Percentiles rank a stretch among this genome's conserved stretches.
phyloP scores from a whole-genome alignment of 1,140 invertebrate species.

The Ooceraea biroi region DNA sequence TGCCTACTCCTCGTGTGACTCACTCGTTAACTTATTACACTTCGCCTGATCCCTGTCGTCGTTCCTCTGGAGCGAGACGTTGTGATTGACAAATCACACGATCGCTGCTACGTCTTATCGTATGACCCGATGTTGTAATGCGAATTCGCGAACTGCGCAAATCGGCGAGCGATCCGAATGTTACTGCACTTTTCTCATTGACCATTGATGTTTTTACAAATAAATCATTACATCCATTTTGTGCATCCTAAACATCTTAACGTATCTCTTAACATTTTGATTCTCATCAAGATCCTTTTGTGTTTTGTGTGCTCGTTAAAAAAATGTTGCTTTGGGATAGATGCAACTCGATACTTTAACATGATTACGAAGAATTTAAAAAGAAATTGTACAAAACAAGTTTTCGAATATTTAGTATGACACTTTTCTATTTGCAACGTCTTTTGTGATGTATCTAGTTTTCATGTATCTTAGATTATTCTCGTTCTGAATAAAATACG shows the following conservation, averaged over 20 bases:
- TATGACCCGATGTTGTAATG: neutral
- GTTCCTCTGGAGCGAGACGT: constrained; percentile 27
- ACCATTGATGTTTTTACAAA: neutral
- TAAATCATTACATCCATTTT: neutral
- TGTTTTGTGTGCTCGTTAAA: too few species aligned
- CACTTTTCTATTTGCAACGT: too few species aligned
- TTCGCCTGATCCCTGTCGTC: neutral
- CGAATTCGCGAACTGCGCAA: neutral
- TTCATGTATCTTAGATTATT: too few species aligned
- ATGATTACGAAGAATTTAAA: too few species aligned
- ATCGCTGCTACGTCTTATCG: constrained; percentile 1
- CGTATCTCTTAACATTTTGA: too few species aligned
- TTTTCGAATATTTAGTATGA: too few species aligned
- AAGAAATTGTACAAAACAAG: too few species aligned
- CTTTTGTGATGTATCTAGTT: too few species aligned
- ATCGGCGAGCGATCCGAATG: neutral
- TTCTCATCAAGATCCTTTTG: too few species aligned
- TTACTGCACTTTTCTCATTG: neutral
- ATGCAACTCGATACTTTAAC: too few species aligned
- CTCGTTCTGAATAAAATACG: too few species aligned
- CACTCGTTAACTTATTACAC: constrained; percentile 52
- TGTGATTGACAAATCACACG: constrained; percentile 34
- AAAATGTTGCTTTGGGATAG: too few species aligned
- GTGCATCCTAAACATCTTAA: neutral
- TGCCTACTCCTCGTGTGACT: constrained; percentile 34